These are phyloP conservation scores for Zaprionus nigranus DNA, from an alignment of 1,140 invertebrate species.

Conservation along the genomic window DNA sequence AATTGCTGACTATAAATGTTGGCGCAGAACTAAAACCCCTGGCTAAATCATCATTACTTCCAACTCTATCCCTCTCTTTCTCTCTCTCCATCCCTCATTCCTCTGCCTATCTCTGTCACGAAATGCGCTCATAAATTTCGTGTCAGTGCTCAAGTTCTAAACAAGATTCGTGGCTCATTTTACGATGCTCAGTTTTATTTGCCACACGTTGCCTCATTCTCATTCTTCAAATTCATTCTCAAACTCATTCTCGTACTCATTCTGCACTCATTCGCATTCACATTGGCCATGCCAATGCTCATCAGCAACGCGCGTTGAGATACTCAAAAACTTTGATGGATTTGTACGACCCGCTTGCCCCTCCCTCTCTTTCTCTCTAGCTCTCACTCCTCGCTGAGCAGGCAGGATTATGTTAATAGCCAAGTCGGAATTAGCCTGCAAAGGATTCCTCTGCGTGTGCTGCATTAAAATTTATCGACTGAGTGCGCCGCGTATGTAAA, in stretches of 20 bases:
- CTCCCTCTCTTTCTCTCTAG: not conserved
- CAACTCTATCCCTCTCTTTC: not conserved
- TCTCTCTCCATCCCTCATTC: not conserved
- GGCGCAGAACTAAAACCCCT: conserved; percentile 9
- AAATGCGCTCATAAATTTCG: conserved; percentile 63
- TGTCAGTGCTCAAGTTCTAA: conserved; percentile 38
- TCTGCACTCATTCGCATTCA: conserved; percentile 11
- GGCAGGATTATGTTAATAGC: conserved; percentile 50
- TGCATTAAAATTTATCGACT: conserved; percentile 60
- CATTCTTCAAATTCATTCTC: conserved; percentile 7
- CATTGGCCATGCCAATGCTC: conserved; percentile 23
- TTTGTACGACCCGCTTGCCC: conserved; percentile 16
- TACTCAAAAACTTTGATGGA: conserved; percentile 51
- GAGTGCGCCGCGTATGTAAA: conserved; percentile 45
- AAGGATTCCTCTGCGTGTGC: conserved; percentile 33
- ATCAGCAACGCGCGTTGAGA: conserved; percentile 24
- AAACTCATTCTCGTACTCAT: conserved; percentile 26
- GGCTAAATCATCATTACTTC: conserved; percentile 30
- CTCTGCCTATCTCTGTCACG: not conserved
- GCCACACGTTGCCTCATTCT: conserved; percentile 46
- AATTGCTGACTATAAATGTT: conserved; percentile 33
- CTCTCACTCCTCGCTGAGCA: not conserved
- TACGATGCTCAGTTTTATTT: conserved; percentile 58
- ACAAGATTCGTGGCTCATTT: conserved; percentile 51
- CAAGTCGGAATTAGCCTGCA: conserved; percentile 47